Evolutionary conservation across 2,888 invertebrate species (phyloP).

Genomic region (Drosophila picticornis): DNA sequence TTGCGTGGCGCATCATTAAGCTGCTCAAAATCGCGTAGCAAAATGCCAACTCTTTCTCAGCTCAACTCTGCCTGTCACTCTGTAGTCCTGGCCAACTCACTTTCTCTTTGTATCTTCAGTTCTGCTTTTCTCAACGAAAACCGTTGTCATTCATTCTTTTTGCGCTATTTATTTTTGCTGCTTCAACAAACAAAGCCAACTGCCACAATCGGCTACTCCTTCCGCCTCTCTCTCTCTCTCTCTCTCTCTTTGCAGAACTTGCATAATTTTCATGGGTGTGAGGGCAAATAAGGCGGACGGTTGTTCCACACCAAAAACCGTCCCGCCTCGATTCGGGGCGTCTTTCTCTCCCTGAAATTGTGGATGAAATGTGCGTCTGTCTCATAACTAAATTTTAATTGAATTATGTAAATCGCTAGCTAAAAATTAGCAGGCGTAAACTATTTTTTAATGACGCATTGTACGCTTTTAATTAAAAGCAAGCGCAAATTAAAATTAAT

Average conservation of each 20-base stretch:
- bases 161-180: conserved; percentile 74
- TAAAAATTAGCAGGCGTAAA: conserved; percentile 81
- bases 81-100: background rate
- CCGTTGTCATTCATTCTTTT: conserved; percentile 64
- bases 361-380: conserved; percentile 65
- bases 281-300: conserved; percentile 54
- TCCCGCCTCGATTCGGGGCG: background rate
- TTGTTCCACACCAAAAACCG: background rate
- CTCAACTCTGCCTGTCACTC: background rate
- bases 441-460: conserved; percentile 79
- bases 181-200: conserved; percentile 76
- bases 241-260: conserved; percentile 27
- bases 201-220: conserved; percentile 34
- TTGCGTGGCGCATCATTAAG: conserved; percentile 60
- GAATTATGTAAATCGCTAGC: conserved; percentile 78
- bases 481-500: conserved; percentile 78
- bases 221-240: background rate
- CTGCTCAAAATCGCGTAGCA: conserved; percentile 59
- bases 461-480: conserved; percentile 77
- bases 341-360: conserved; percentile 14
- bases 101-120: background rate
- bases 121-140: conserved; percentile 3
- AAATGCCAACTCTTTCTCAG: conserved; percentile 23
- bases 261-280: conserved; percentile 78
- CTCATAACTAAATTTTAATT: conserved; percentile 81